phyloP scores from a whole-genome alignment of 1,140 invertebrate species.

The Macrobrachium nipponense region DNA sequence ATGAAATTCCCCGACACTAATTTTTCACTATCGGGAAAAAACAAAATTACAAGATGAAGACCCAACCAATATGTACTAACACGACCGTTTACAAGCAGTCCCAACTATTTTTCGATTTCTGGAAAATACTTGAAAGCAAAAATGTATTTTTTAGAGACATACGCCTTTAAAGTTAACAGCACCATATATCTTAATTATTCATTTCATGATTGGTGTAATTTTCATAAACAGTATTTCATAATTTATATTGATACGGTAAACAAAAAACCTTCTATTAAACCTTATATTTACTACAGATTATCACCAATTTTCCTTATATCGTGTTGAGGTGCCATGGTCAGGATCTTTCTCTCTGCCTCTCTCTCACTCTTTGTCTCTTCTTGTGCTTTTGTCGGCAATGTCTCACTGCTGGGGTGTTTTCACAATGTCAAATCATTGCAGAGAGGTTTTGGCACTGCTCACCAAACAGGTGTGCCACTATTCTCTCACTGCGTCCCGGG shows the following conservation, averaged over 20 bases:
- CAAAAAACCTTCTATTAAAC: conserved; percentile 10
- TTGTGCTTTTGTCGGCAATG: no score
- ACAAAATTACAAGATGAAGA: no score
- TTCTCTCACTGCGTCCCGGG: no score
- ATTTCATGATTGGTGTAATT: conserved; percentile 29
- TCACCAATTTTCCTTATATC: background rate
- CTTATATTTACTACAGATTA: background rate
- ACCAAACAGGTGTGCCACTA: conserved; percentile 15
- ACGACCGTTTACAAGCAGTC: conserved; percentile 22
- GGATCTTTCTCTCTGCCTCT: background rate
- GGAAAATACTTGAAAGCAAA: conserved; percentile 5
- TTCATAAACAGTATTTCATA: conserved; percentile 24
- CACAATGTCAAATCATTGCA: background rate
- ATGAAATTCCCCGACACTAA: no score
- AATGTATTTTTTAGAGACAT: conserved; percentile 28
- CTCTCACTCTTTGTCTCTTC: no score
- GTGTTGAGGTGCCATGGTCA: background rate
- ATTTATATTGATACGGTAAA: conserved; percentile 9
- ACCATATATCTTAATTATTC: conserved; percentile 15
- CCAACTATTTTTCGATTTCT: conserved; percentile 21
- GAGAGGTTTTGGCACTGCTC: conserved; percentile 13
- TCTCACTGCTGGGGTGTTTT: background rate
- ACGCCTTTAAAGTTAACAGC: conserved; percentile 26
- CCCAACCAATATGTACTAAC: no score
- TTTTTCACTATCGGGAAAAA: no score